Evolutionary conservation across 2,888 invertebrate genomes (phyloP).

Genomic region (Dysmachus trigonus): DNA sequence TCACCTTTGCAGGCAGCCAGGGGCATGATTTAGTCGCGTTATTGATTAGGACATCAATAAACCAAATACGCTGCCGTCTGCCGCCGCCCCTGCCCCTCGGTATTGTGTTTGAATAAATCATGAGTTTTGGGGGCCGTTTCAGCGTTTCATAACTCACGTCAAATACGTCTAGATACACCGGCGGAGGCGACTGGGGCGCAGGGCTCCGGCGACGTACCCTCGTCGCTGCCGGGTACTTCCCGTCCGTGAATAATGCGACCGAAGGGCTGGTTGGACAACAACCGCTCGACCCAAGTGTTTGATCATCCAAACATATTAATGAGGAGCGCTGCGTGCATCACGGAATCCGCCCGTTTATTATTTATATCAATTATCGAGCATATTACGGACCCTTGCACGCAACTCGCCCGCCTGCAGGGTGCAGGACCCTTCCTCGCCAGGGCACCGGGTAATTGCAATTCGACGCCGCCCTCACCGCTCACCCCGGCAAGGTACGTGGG

Average conservation of each 20-base stretch:
- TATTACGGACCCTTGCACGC: constrained; percentile 4
- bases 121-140: constrained; percentile 3
- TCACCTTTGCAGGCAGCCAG: neutral
- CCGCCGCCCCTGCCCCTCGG: neutral
- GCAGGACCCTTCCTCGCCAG: neutral
- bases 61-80: neutral
- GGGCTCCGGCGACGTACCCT: neutral
- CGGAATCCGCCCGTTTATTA: constrained; percentile 46
- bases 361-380: constrained; percentile 47
- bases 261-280: constrained; percentile 6
- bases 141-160: constrained; percentile 33
- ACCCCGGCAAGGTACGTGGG: neutral
- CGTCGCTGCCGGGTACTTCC: neutral
- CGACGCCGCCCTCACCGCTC: neutral
- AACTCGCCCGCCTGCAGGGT: neutral
- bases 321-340: constrained; percentile 45
- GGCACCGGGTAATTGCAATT: constrained; percentile 21
- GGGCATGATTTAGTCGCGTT: constrained; percentile 27
- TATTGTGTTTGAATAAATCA: constrained; percentile 32
- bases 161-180: neutral
- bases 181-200: neutral
- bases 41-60: constrained; percentile 40
- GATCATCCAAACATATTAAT: constrained; percentile 40
- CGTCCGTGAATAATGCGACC: constrained; percentile 14
- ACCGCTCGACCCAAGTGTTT: constrained; percentile 26